phyloP scores from a whole-genome alignment of 2,797 vertebrate species.

The Ataeniobius toweri region DNA sequence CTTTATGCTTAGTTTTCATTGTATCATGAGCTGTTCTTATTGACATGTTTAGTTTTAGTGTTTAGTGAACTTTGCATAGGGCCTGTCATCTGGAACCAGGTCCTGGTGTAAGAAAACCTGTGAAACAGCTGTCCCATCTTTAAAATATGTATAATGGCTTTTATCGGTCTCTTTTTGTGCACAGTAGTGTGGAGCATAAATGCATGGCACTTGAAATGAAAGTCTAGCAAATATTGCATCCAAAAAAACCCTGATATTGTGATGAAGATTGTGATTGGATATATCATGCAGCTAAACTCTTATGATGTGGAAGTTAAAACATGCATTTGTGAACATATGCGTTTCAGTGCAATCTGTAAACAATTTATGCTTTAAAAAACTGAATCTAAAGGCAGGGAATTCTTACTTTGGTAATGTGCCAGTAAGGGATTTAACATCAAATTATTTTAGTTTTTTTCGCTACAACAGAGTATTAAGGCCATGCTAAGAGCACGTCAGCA shows the following conservation, averaged over 20 bases:
- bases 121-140: too few relatives aligned
- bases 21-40: background rate
- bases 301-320: background rate
- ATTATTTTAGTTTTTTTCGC: too few relatives aligned
- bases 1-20: background rate
- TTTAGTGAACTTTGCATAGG: background rate
- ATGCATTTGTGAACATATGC: too few relatives aligned
- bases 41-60: background rate
- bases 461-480: too few relatives aligned
- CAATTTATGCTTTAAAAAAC: too few relatives aligned
- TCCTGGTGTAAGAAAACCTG: background rate
- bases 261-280: background rate
- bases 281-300: background rate
- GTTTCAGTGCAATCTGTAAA: too few relatives aligned
- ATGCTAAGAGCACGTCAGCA: too few relatives aligned
- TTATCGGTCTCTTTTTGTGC: background rate
- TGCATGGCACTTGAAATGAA: background rate
- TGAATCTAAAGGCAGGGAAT: too few relatives aligned
- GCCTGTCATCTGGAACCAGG: background rate
- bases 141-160: background rate
- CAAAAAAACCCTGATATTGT: background rate
- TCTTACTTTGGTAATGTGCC: too few relatives aligned
- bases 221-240: background rate
- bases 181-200: background rate
- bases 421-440: too few relatives aligned